Evolutionary conservation across 2,888 invertebrate genomes (phyloP).

Genomic region (Andrena bucephala): DNA sequence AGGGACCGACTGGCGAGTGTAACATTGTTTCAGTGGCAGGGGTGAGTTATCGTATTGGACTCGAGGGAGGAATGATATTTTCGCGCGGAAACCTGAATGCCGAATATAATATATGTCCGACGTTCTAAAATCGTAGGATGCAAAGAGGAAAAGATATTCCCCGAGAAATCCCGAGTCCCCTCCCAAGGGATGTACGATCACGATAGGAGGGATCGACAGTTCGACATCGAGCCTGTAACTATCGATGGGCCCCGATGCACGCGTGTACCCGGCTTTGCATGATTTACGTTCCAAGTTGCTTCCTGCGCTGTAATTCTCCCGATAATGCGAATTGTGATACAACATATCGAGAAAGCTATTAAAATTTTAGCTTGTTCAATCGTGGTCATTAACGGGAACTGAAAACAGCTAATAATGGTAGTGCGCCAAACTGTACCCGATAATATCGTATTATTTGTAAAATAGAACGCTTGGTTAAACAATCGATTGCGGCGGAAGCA

Average conservation of each 20-base stretch:
- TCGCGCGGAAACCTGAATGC: constrained; percentile 70
- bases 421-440: not conserved
- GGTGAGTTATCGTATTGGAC: constrained; percentile 73
- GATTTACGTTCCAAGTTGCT: constrained; percentile 36
- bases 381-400: too few species aligned
- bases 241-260: constrained; percentile 47
- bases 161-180: constrained; percentile 59
- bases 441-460: not conserved
- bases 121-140: constrained; percentile 64
- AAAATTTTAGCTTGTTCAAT: too few species aligned
- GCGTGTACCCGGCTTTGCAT: constrained; percentile 25
- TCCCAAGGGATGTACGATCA: constrained; percentile 61
- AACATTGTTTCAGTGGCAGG: constrained; percentile 43
- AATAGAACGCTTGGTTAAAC: too few species aligned
- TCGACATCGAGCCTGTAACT: constrained; percentile 51
- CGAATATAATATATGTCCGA: constrained; percentile 69
- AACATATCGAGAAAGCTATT: not conserved
- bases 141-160: constrained; percentile 59
- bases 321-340: constrained; percentile 1
- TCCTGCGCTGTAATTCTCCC: constrained; percentile 7
- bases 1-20: constrained; percentile 28
- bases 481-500: not conserved
- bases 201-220: constrained; percentile 67
- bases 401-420: not conserved
- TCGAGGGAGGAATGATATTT: constrained; percentile 73